Conservation (phyloP, 2,888 invertebrate genomes). For the Tortricodes alternella region DNA sequence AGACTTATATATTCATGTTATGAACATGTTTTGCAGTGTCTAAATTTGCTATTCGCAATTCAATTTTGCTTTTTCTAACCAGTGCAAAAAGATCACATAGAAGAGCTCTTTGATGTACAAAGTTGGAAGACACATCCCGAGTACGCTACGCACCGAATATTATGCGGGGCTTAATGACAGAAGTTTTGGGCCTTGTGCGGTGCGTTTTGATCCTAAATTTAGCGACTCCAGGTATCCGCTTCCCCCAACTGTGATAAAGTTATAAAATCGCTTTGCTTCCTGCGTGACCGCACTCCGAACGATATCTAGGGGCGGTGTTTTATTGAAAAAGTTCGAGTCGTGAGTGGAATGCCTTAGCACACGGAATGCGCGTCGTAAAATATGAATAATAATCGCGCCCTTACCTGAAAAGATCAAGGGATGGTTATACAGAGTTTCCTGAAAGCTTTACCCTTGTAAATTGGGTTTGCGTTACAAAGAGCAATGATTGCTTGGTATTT, state of each 20-base stretch:
- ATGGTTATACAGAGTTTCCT: conserved; percentile 24
- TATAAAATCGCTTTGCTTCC: conserved; percentile 73
- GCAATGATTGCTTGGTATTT: conserved; percentile 18
- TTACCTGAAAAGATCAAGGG: conserved; percentile 31
- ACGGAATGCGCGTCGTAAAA: conserved; percentile 57
- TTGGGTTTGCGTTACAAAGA: conserved; percentile 22
- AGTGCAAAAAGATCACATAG: background rate
- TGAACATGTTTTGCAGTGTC: background rate
- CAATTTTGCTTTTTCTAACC: background rate
- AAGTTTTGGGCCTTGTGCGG: conserved; percentile 38
- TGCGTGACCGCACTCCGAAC: conserved; percentile 76
- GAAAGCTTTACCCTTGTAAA: conserved; percentile 28
- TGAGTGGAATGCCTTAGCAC: conserved; percentile 70
- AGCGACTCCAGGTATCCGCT: conserved; percentile 57
- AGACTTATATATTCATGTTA: no score
- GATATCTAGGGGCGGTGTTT: conserved; percentile 68
- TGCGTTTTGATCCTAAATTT: conserved; percentile 31
- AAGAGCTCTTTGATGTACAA: conserved; percentile 20
- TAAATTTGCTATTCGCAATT: background rate
- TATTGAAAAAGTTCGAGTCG: conserved; percentile 80
- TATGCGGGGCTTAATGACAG: conserved; percentile 34
- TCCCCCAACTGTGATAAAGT: conserved; percentile 69
- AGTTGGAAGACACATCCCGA: conserved; percentile 17
- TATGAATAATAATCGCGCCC: conserved; percentile 67
- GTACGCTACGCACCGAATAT: conserved; percentile 26